Conservation (phyloP, 35 echinoderm and acorn worm genomes). For the Stichopus chloronotus region DNA sequence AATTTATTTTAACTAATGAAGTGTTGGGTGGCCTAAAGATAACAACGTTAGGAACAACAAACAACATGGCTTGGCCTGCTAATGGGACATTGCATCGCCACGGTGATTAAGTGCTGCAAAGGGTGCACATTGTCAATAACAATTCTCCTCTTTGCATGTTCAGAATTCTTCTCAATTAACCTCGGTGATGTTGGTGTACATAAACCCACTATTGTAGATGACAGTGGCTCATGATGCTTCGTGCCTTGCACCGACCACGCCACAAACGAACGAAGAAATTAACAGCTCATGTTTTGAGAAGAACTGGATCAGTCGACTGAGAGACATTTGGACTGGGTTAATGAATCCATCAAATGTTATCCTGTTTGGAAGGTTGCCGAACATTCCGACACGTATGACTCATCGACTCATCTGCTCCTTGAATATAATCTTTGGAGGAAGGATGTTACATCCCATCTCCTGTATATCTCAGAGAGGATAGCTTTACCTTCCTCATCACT, state of each 20-base stretch:
- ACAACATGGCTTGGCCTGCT: background rate
- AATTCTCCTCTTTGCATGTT: background rate
- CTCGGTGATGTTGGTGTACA: background rate
- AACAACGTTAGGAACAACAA: background rate
- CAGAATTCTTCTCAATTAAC: background rate
- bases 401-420: background rate
- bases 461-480: background rate
- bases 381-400: background rate
- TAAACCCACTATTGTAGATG: background rate
- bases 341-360: background rate
- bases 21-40: background rate
- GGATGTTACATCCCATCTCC: background rate
- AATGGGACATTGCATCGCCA: background rate
- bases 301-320: background rate
- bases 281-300: background rate
- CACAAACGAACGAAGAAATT: too few relatives aligned
- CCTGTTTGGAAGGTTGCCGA: background rate
- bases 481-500: too few relatives aligned
- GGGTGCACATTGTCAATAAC: background rate
- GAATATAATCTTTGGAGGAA: background rate
- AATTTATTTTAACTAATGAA: background rate
- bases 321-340: background rate
- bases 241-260: too few relatives aligned
- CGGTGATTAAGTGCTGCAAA: background rate
- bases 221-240: background rate